phyloP scores from a whole-genome alignment of 2,113 vertebrate species.

The Macrotus californicus region DNA sequence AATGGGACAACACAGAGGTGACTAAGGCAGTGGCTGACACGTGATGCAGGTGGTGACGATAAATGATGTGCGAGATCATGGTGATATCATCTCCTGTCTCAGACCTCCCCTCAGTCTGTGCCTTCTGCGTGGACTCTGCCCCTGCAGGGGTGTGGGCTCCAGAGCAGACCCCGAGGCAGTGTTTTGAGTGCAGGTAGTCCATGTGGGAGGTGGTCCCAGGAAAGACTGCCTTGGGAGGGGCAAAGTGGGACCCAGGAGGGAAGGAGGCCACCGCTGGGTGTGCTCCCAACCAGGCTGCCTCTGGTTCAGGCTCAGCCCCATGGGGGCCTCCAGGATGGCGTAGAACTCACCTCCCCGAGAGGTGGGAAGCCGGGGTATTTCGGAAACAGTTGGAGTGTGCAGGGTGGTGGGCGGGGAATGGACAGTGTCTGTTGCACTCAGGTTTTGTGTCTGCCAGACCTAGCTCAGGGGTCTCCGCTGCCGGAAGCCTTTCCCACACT shows the following conservation, averaged over 20 bases:
- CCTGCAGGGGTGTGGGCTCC: neutral
- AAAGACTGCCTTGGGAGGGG: neutral
- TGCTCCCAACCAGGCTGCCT: neutral
- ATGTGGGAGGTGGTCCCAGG: neutral
- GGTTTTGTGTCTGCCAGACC: neutral
- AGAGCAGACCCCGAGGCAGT: neutral
- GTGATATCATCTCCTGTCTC: neutral
- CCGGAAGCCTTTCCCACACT: too few species aligned
- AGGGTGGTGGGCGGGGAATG: accelerated
- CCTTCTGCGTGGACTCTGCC: neutral
- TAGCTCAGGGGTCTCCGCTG: neutral
- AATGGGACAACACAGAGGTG: too few species aligned
- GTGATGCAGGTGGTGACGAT: accelerated
- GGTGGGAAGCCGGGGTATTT: neutral
- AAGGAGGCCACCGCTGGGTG: neutral
- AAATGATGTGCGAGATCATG: accelerated
- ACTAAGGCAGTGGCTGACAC: neutral
- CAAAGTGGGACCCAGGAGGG: neutral
- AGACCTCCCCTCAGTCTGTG: neutral
- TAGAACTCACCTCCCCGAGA: too few species aligned
- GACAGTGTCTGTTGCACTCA: neutral
- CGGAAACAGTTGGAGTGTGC: neutral
- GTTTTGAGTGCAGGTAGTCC: neutral
- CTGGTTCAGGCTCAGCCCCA: neutral
- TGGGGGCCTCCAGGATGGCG: neutral